Base-by-base conservation (phyloP, 1,140 invertebrate genomes). In the Zaprionus inermis region DNA sequence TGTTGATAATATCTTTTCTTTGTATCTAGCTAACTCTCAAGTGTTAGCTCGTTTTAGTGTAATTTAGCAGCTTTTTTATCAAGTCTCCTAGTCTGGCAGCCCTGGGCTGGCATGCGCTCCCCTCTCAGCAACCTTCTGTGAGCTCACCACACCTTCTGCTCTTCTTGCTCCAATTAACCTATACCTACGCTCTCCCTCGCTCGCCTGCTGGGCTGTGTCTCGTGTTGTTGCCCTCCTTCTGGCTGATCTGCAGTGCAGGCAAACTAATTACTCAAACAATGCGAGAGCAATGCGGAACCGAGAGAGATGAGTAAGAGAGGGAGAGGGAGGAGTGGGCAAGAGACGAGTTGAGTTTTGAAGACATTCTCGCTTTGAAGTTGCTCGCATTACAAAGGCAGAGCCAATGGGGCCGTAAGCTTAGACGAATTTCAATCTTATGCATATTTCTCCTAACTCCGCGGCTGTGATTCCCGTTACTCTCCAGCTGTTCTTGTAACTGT, bases 341-440 rank as follows among this genome's bases (percentile, higher is more conserved):
- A 52, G 24, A 14, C 10, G 16, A 57, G 56, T 68, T 60, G 51
- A 60, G 55, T 60, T 73, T 46, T 11, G 71, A 69, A n/a, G 65
- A 69, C 63, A 77, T 77, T 77, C 74, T 64, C 64, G 54, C 74
- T 77, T 77, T 77, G 74, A 77, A 77, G 74, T 77, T 58, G 74
- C 41, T 73, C 74, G 63, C 63, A 73, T 77, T 68, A 77, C 74
- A 77, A 77, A 72, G 61, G 57, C 56, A 65, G 32, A 38, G 24
- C 46, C 46, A 59, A 34, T 18, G 55, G 30, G 32, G 22, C 38
- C 22, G 49, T 41, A 56, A 79, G 80, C 80, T 83, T 83, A 83
- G 72, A 83, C 68, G 72, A 76, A 72, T 82, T 83, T 81, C 78
- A 76, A 69, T 76, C 80, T 76, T 75, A 76, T 79, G 80, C 80